Evolutionary conservation across 2,113 vertebrate species (phyloP).

Genomic region (Coptodon rendalli): DNA sequence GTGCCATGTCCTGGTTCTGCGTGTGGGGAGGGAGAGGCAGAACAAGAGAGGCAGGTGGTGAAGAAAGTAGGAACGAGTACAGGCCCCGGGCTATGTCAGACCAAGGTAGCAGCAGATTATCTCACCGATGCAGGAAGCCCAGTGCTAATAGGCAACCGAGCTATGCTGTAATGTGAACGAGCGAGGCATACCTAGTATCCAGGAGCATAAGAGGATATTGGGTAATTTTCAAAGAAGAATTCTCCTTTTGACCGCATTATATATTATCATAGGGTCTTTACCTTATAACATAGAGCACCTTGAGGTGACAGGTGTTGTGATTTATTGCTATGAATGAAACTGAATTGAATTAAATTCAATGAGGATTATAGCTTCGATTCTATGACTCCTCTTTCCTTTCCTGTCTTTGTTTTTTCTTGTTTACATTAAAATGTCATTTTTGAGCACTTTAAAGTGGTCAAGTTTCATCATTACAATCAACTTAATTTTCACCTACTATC

Average conservation of each 20-base stretch:
- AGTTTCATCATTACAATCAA: background rate
- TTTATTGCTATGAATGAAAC: background rate
- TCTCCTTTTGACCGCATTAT: background rate
- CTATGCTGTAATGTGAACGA: slow-evolving; percentile 33
- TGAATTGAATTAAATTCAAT: background rate
- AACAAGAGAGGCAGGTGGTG: slow-evolving; percentile 55
- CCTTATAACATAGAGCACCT: background rate
- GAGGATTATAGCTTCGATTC: background rate
- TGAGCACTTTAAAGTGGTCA: background rate
- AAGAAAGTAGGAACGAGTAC: slow-evolving; percentile 44
- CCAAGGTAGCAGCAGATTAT: slow-evolving; percentile 57
- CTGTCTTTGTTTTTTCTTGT: background rate
- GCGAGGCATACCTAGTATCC: background rate
- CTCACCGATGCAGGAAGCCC: slow-evolving; percentile 29
- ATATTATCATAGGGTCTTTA: background rate
- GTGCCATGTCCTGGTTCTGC: slow-evolving; percentile 31
- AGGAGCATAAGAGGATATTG: background rate
- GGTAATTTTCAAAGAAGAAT: background rate
- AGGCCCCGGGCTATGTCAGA: slow-evolving; percentile 47
- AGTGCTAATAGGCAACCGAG: background rate
- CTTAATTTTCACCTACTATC: background rate
- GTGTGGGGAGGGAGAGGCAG: slow-evolving; percentile 3
- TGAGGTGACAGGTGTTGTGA: background rate
- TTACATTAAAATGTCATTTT: background rate
- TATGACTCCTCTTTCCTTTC: background rate